Conservation (phyloP, 2,888 invertebrate species). For the Drosophila nr. fundita region DNA sequence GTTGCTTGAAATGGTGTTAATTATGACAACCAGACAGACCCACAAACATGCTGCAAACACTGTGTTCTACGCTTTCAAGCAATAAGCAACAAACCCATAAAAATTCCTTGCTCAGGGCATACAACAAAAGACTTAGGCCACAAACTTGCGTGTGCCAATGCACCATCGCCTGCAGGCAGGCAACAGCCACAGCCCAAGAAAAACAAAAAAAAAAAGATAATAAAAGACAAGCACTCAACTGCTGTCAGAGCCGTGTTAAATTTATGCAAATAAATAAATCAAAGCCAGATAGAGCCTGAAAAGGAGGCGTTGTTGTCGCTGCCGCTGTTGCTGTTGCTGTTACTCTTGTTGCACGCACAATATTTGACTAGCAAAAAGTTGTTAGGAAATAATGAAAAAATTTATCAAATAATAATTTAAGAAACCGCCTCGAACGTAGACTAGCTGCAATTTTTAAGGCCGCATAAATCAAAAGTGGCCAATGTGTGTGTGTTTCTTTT, state of each 20-base stretch:
- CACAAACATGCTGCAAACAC: conserved; percentile 3
- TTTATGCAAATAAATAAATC: conserved; percentile 79
- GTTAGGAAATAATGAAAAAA: neutral
- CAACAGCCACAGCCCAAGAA: conserved; percentile 39
- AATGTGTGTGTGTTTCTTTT: conserved; percentile 2
- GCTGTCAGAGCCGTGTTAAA: conserved; percentile 77
- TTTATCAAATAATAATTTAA: conserved; percentile 12
- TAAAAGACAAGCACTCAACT: conserved; percentile 39
- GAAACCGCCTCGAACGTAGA: conserved; percentile 23
- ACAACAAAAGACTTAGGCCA: conserved; percentile 74
- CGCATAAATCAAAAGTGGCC: conserved; percentile 51
- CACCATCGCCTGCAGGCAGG: conserved; percentile 53
- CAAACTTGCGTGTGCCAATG: conserved; percentile 76
- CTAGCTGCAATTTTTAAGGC: conserved; percentile 31
- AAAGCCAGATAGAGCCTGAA: conserved; percentile 48
- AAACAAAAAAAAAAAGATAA: conserved; percentile 13
- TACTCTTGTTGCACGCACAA: conserved; percentile 47
- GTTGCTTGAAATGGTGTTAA: conserved; percentile 45
- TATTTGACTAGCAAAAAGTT: conserved; percentile 14
- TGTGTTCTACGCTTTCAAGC: conserved; percentile 25
- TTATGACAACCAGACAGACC: conserved; percentile 25
- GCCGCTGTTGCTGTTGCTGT: conserved; percentile 10
- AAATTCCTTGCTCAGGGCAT: conserved; percentile 51
- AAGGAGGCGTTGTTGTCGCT: conserved; percentile 66
- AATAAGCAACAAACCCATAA: conserved; percentile 26